Conservation (phyloP, 2,888 invertebrate species). For the Temnothorax ravouxi region DNA sequence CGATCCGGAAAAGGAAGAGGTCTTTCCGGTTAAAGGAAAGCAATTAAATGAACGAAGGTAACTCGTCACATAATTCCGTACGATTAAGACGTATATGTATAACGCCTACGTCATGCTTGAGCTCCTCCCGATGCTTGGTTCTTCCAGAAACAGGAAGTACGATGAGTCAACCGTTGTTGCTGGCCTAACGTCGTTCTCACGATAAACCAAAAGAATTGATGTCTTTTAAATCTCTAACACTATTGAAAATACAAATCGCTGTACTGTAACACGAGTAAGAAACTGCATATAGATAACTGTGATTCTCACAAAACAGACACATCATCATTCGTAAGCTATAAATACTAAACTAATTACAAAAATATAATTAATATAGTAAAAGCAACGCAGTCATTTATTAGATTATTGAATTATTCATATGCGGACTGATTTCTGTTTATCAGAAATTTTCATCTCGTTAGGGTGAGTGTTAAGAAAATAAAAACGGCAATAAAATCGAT, state of each 20-base stretch:
- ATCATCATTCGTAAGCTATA: background rate
- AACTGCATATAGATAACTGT: background rate
- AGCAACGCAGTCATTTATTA: background rate
- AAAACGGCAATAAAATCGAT: slow-evolving; percentile 42
- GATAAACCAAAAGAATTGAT: background rate
- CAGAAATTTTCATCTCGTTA: slow-evolving; percentile 4
- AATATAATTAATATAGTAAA: slow-evolving; percentile 16
- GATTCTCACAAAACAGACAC: background rate
- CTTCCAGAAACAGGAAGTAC: slow-evolving; percentile 50
- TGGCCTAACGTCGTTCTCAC: slow-evolving; percentile 33
- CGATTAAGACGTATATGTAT: slow-evolving; percentile 41
- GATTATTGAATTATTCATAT: background rate
- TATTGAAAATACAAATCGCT: slow-evolving; percentile 39
- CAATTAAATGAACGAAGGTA: slow-evolving; percentile 58
- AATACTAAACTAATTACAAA: background rate
- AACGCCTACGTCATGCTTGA: slow-evolving; percentile 53
- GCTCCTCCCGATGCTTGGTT: slow-evolving; percentile 56
- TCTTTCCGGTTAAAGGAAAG: background rate
- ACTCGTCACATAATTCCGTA: slow-evolving; percentile 22
- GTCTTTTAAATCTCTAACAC: slow-evolving; percentile 3
- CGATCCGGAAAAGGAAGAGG: background rate
- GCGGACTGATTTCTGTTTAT: background rate
- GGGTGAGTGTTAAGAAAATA: background rate
- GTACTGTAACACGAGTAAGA: background rate
- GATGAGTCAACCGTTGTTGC: slow-evolving; percentile 47